Conservation (phyloP, 2,113 vertebrate genomes). For the Barnardius zonarius region DNA sequence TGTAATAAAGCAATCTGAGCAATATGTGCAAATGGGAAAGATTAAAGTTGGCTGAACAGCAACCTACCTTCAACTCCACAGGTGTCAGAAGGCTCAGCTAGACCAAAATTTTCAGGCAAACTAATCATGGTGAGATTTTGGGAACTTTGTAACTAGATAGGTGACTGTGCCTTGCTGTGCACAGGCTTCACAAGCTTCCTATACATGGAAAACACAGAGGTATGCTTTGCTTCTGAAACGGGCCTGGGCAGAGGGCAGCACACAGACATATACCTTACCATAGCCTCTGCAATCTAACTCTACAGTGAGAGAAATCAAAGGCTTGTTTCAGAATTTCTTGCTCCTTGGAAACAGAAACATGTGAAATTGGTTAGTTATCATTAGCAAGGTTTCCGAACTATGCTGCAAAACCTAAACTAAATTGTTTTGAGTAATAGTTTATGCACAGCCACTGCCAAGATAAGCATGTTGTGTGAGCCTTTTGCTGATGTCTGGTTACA, state of each 20-base stretch:
- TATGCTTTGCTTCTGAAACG: background rate
- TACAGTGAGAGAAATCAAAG: background rate
- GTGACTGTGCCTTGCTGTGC: background rate
- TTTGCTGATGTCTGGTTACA: background rate
- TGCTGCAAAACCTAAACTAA: background rate
- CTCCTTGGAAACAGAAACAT: background rate
- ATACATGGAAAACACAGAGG: background rate
- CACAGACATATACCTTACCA: background rate
- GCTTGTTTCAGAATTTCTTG: background rate
- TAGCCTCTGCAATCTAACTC: background rate
- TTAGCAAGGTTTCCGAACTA: background rate
- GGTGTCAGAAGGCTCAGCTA: background rate
- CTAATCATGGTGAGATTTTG: background rate
- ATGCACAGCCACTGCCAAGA: background rate
- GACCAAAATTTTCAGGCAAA: background rate
- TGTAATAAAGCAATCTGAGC: background rate
- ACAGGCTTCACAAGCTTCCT: background rate
- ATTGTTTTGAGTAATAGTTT: background rate
- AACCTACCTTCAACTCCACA: background rate
- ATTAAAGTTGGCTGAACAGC: background rate
- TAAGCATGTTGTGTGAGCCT: background rate
- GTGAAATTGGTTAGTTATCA: background rate
- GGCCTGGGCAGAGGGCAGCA: background rate
- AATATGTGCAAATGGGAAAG: accelerated
- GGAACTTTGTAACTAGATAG: background rate